Evolutionary conservation across 2,113 vertebrate genomes (phyloP).

Genomic region (Naja naja): DNA sequence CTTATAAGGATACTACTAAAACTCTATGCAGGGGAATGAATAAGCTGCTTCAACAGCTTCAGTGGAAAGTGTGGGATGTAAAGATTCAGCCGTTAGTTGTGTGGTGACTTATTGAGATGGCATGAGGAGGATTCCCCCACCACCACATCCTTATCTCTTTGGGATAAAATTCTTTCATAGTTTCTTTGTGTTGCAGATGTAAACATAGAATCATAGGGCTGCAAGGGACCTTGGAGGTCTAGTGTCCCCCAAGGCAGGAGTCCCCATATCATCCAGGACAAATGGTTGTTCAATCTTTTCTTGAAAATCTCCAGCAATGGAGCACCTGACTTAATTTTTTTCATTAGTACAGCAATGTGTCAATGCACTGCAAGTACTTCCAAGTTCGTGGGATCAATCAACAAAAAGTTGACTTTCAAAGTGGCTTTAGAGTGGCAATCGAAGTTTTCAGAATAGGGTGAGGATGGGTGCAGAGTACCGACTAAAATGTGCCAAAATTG

Average conservation of each 20-base stretch:
- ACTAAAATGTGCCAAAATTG: neutral
- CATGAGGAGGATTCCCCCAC: neutral
- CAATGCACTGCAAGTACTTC: neutral
- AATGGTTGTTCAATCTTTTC: too few relatives aligned
- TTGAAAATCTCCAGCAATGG: too few relatives aligned
- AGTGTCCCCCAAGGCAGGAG: too few relatives aligned
- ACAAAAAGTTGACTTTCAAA: neutral
- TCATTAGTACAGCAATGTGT: neutral
- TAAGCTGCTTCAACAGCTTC: neutral
- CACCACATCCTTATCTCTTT: neutral
- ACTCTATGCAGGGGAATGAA: neutral
- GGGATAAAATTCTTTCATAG: neutral
- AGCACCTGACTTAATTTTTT: neutral
- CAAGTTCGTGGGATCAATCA: neutral
- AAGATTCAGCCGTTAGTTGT: neutral
- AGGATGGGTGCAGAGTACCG: neutral
- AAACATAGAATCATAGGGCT: neutral
- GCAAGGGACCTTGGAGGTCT: neutral
- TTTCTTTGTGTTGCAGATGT: neutral
- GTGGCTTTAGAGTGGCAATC: neutral
- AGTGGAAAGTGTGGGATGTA: neutral
- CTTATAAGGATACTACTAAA: neutral
- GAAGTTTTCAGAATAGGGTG: neutral
- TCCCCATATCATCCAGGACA: too few relatives aligned
- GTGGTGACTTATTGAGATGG: neutral